These are phyloP conservation scores for Crocidura indochinensis DNA, from an alignment of 2,797 vertebrate species.

Conservation along the genomic window DNA sequence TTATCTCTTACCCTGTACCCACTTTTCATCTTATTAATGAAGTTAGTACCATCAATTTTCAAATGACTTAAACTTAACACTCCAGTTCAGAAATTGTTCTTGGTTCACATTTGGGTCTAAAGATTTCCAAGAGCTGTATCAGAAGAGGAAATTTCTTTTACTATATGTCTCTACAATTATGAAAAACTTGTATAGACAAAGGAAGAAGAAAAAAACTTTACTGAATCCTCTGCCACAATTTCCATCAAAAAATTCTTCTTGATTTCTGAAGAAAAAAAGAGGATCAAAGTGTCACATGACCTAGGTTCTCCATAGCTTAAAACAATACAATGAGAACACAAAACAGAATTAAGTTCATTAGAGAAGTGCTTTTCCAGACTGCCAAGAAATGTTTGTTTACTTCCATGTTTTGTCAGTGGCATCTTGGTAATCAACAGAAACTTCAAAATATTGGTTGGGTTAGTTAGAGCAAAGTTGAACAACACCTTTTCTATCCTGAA, in stretches of 20 bases:
- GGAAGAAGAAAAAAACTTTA: background rate
- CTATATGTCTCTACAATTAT: background rate
- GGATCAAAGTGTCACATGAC: background rate
- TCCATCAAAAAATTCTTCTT: background rate
- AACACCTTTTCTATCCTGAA: background rate
- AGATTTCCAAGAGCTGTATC: constrained; percentile 14
- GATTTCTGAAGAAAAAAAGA: constrained; percentile 26
- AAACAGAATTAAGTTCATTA: background rate
- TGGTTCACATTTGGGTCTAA: background rate
- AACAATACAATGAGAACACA: background rate
- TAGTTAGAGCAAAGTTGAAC: constrained; percentile 18
- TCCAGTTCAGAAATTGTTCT: background rate
- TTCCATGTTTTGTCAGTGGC: background rate
- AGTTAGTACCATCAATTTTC: too few relatives aligned
- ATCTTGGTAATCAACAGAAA: constrained; percentile 33
- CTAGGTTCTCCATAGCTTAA: background rate
- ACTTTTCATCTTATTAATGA: too few relatives aligned
- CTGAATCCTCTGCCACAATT: background rate
- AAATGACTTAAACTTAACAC: too few relatives aligned
- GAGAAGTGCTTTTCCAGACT: background rate
- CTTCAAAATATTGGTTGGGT: constrained; percentile 16
- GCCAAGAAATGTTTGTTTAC: background rate
- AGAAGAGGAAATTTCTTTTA: background rate
- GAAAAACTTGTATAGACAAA: background rate
- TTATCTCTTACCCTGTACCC: too few relatives aligned